A percentile compares a stretch with the other conserved stretches of the same genome.
phyloP scores from a whole-genome alignment of 2,113 vertebrate species.

The Mellivora capensis region DNA sequence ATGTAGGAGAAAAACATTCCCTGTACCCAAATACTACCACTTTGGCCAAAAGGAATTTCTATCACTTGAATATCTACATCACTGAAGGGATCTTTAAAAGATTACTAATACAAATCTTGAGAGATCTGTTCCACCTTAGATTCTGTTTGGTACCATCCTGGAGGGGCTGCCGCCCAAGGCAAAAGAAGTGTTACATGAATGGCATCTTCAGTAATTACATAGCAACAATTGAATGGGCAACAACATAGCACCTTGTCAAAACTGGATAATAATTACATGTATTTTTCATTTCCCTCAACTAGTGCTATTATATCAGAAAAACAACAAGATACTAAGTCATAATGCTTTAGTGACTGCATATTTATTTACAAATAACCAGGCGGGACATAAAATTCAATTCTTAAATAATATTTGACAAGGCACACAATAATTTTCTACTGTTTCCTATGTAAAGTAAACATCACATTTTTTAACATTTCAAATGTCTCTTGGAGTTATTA shows the following conservation, averaged over 20 bases:
- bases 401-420: constrained; percentile 13
- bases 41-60: constrained; percentile 17
- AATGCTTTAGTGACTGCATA: background rate
- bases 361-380: constrained; percentile 19
- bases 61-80: background rate
- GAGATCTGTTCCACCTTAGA: constrained; percentile 13
- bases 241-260: constrained; percentile 24
- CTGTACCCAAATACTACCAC: background rate
- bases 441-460: background rate
- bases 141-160: background rate
- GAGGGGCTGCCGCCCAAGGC: background rate
- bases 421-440: background rate
- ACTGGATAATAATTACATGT: background rate
- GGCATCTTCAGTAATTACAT: constrained; percentile 15
- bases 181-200: constrained; percentile 32
- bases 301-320: constrained; percentile 15
- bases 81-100: background rate
- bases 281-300: constrained; percentile 27
- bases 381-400: background rate
- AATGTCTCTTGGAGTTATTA: background rate
- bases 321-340: background rate
- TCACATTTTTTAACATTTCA: background rate
- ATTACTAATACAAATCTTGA: constrained; percentile 13
- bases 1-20: background rate
- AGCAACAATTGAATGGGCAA: constrained; percentile 12